phyloP scores from a whole-genome alignment of 2,797 vertebrate species.

The Pelochelys cantorii region DNA sequence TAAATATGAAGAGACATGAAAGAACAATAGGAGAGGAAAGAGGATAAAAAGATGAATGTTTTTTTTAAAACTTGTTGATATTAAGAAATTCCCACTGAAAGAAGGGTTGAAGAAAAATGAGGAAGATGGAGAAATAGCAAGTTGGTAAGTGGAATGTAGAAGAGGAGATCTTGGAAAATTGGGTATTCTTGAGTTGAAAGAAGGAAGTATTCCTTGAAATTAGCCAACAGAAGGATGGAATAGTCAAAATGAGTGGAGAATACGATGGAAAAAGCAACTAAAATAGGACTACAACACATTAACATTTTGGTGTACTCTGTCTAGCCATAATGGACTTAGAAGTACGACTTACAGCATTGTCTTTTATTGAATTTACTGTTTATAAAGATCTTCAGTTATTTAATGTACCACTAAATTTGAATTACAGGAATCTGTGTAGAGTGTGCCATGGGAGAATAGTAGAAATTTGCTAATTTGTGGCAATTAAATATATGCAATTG shows the following conservation, averaged over 20 bases:
- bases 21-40: neutral
- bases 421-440: neutral
- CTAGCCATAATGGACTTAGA: neutral
- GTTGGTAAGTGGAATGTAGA: neutral
- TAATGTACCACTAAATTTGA: neutral
- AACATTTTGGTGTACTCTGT: neutral
- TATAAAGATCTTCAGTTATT: neutral
- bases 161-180: neutral
- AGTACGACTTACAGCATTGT: neutral
- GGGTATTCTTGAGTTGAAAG: neutral
- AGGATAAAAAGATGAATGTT: neutral
- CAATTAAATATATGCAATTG: neutral
- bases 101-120: neutral
- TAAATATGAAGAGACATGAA: neutral
- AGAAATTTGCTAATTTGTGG: neutral
- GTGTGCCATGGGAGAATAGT: neutral
- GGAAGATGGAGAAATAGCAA: neutral
- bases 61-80: neutral
- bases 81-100: neutral
- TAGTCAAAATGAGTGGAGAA: neutral
- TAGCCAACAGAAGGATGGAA: neutral
- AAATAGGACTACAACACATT: neutral
- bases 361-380: neutral
- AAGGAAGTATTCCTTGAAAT: neutral
- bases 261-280: neutral